Base-by-base conservation (phyloP, 2,797 vertebrate species). In the Clarias platycephalus region DNA sequence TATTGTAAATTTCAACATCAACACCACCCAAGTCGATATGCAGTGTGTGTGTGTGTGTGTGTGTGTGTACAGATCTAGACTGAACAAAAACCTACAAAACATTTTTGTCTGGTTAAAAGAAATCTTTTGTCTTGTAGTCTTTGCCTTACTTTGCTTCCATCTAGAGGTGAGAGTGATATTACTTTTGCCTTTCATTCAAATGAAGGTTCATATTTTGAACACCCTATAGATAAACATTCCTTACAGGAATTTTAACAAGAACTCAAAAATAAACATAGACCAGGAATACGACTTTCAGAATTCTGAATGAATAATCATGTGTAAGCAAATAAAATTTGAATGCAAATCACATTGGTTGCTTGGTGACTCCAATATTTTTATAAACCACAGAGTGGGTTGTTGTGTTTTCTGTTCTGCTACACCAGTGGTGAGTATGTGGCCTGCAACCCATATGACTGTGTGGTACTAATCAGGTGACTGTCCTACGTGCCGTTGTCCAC, bases 161-260 rank as follows among this genome's bases (percentile, higher is more conserved):
- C 88, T 89, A 87, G 84, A 82, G 88, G 80, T 86, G 24, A 77
- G 37, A 28, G 16, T 71, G 16, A 34, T 67, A 20, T 67, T 34
- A 4, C 15, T 4, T 28, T 28, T 64, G 26, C 3, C 5, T 34
- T 67, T 20, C 34, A 20, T 67, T 67, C 6, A 67, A 20, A 67
- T 67, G 6, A 67, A 67, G 64, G 28, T 34, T 67, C 16, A 66
- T n/a, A 28, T 64, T 26, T 26, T 64, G 26, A 64, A 26, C 31
- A 67, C 34, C 28, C 8, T 67, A 9, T 67, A 34, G 28, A 67
- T 67, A 67, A 67, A 34, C 28, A 67, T 34, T 20, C 15, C 16
- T 67, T 67, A 67, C 64, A 34, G 31, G 31, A 18, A 67, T 4
- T 20, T 67, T 67, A 6, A 9, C 64, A 64, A 64, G 12, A 28